These are phyloP conservation scores for Drosophila infuscata DNA, from an alignment of 2,888 invertebrate species.

Conservation along the genomic window DNA sequence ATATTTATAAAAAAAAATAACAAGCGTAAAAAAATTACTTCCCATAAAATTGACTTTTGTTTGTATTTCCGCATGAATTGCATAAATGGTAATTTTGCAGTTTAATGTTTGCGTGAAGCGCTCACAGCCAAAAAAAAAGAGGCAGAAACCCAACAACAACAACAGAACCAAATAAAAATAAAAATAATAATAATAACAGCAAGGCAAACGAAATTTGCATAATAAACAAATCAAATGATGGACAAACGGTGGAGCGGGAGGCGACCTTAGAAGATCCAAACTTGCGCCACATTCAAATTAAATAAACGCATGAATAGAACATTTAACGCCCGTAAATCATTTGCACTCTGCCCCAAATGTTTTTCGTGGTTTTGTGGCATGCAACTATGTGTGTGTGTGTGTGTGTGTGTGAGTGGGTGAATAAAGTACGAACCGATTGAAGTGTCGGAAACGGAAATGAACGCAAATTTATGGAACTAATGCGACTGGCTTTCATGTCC, in stretches of 20 bases:
- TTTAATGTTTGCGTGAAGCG: conserved; percentile 73
- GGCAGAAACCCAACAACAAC: conserved; percentile 17
- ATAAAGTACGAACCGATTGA: conserved; percentile 57
- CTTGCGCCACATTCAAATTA: conserved; percentile 57
- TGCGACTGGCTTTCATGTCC: conserved; percentile 56
- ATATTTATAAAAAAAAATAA: conserved; percentile 1
- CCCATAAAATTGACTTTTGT: conserved; percentile 80
- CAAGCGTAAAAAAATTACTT: conserved; percentile 29
- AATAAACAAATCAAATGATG: conserved; percentile 78
- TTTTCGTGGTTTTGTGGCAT: conserved; percentile 46
- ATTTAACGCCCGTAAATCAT: conserved; percentile 77
- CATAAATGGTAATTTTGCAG: conserved; percentile 81
- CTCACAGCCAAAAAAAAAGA: conserved; percentile 15
- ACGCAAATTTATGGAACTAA: conserved; percentile 80
- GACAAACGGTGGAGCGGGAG: conserved; percentile 15
- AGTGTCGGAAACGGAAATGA: conserved; percentile 74
- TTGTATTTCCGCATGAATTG: conserved; percentile 82
- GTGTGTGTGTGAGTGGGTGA: conserved; percentile 12
- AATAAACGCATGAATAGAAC: conserved; percentile 81
- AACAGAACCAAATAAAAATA: conserved; percentile 26
- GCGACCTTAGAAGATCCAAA: conserved; percentile 61
- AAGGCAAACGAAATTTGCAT: conserved; percentile 69
- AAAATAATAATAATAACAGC: conserved; percentile 29
- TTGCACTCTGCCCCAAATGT: conserved; percentile 70
- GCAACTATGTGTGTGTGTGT: not conserved